These are phyloP conservation scores for Dallia pectoralis DNA, from an alignment of 2,797 vertebrate species.

Conservation along the genomic window DNA sequence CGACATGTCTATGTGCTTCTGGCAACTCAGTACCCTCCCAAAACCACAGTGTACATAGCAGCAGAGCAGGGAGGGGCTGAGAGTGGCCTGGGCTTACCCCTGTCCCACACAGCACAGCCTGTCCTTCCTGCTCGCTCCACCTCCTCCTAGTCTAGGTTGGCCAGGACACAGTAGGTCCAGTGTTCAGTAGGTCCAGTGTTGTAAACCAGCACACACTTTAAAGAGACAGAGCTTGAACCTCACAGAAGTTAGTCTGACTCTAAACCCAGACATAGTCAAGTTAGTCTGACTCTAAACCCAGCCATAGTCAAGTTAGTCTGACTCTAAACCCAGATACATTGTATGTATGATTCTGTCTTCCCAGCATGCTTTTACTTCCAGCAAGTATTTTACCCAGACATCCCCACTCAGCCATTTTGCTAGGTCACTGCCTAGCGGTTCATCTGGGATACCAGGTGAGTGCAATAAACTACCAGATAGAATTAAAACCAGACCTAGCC, in stretches of 20 bases:
- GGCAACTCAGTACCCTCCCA: constrained; percentile 22
- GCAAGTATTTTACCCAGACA: no score
- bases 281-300: no score
- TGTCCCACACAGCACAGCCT: constrained; percentile 20
- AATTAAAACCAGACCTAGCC: no score
- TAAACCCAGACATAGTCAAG: not conserved
- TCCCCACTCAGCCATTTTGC: no score
- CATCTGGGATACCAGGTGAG: no score
- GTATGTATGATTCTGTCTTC: no score
- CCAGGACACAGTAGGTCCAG: constrained; percentile 38
- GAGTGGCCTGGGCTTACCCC: constrained; percentile 42
- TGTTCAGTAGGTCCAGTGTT: constrained; percentile 49
- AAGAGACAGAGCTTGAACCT: constrained; percentile 9
- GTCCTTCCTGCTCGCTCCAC: not conserved
- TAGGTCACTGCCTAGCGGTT: no score
- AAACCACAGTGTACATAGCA: constrained; percentile 41
- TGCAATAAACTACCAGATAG: no score
- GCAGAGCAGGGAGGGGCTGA: not conserved
- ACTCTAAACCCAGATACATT: no score
- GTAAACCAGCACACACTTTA: constrained; percentile 32
- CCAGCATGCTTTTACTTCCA: no score
- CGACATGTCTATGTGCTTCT: not conserved
- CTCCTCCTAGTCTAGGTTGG: constrained; percentile 6
- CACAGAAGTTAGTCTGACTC: constrained; percentile 4
- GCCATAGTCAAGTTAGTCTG: no score